phyloP scores from a whole-genome alignment of 2,888 invertebrate genomes.

The Danaus chrysippus region DNA sequence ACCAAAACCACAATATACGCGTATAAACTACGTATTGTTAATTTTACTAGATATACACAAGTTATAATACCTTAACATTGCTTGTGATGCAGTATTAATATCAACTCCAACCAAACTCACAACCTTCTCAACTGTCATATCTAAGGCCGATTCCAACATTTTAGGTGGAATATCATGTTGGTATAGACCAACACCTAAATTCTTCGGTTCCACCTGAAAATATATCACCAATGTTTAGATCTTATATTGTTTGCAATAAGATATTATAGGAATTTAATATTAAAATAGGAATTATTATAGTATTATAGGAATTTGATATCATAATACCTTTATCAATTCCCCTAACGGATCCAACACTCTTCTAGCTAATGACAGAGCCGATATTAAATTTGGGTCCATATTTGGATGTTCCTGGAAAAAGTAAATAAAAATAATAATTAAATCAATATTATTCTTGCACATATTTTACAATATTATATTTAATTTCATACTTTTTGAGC shows the following conservation, averaged over 20 bases:
- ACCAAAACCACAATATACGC: no score
- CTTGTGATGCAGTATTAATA: constrained; percentile 90
- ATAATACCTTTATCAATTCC: constrained; percentile 88
- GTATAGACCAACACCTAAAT: constrained; percentile 97
- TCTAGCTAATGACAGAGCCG: constrained; percentile 88
- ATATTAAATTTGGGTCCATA: constrained; percentile 89
- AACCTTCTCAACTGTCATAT: constrained; percentile 91
- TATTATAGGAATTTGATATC: constrained; percentile 20
- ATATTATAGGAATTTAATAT: no score
- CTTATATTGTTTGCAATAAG: not conserved
- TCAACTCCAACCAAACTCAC: constrained; percentile 97
- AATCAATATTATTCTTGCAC: not conserved
- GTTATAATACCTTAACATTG: constrained; percentile 83
- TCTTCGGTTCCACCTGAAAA: constrained; percentile 88
- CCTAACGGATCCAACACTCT: constrained; percentile 93
- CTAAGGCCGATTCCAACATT: constrained; percentile 84
- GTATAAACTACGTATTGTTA: no score
- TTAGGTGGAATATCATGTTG: constrained; percentile 93
- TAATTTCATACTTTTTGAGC: constrained; percentile 81
- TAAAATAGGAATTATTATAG: no score
- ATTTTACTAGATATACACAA: no score
- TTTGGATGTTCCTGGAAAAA: constrained; percentile 85
- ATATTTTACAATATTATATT: constrained; percentile 1
- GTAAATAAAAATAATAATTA: constrained; percentile 7
- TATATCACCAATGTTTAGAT: not conserved